A percentile compares a stretch with the other conserved stretches of the same genome.
phyloP scores from a whole-genome alignment of 2,888 invertebrate genomes.

The Gari tellinella region DNA sequence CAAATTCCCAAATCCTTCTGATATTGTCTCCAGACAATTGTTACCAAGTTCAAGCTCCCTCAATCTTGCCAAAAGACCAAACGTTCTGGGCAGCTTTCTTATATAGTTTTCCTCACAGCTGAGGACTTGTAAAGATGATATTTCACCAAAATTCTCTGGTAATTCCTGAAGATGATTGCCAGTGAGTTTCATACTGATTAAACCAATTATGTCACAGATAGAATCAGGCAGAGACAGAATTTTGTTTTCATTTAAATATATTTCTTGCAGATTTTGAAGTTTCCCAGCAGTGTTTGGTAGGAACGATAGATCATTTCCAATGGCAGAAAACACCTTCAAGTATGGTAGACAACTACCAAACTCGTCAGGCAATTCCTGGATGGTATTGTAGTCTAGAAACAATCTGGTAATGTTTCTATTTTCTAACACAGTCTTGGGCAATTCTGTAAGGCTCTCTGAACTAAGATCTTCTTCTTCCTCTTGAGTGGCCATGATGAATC shows the following conservation, averaged over 20 bases:
- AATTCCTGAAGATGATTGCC: conserved; percentile 70
- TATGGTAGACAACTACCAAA: conserved; percentile 52
- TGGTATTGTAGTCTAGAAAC: conserved; percentile 70
- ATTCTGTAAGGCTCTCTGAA: conserved; percentile 46
- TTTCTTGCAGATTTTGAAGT: conserved; percentile 60
- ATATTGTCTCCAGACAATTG: conserved; percentile 63
- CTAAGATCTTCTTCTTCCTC: conserved; percentile 53
- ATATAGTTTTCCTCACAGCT: conserved; percentile 72
- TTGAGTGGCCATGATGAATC: no score
- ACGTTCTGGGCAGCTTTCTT: conserved; percentile 57
- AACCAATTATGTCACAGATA: conserved; percentile 59
- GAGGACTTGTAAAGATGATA: conserved; percentile 59
- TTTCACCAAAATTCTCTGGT: conserved; percentile 71
- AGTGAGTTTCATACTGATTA: conserved; percentile 66
- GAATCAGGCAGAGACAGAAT: conserved; percentile 64
- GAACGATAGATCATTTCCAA: conserved; percentile 70
- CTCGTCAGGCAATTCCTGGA: conserved; percentile 64
- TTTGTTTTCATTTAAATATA: conserved; percentile 74
- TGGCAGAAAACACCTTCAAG: conserved; percentile 65
- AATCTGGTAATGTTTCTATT: conserved; percentile 53
- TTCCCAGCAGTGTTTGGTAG: conserved; percentile 66
- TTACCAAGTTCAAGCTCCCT: conserved; percentile 64
- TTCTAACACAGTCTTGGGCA: conserved; percentile 58
- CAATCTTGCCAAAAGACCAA: conserved; percentile 64
- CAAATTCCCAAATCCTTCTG: conserved; percentile 68